Evolutionary conservation across 2,888 invertebrate genomes (phyloP), one percentile per base, ranked within the genome.

Genomic region (Andrena bicolor): DNA sequence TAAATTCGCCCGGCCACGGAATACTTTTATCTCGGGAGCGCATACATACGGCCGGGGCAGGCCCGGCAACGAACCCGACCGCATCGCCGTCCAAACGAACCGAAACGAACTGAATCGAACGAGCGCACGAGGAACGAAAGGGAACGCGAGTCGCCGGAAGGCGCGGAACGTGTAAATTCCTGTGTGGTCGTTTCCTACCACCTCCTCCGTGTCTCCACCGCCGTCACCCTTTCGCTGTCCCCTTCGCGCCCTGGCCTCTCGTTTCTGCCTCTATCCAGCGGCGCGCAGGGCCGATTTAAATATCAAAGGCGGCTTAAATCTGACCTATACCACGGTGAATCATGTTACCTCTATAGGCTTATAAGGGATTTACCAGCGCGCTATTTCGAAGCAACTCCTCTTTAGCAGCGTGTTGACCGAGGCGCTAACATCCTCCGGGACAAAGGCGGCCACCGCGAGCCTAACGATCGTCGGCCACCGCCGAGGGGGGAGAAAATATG

Each of bases 251-350:
- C 72, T 66, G 78, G 30, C 79, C 81, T 86, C 77, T 76, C 80
- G 78, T 82, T 78, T 87, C 76, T 75, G 80, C 76, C 84, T 82
- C 74, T 83, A 72, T 82, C 83, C 80, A 75, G 68, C 78, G 82
- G 76, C 77, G 84, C 83, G 84, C 88, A 76, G 78, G 41, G 87
- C 86, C 92, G 93, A 93, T 93, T 93, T 93, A 93, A 93, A 93
- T 93, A 93, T 93, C 93, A 93, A 93, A 93, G 93, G 93, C 93
- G 93, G 93, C 92, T 93, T 92, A 93, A 91, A 93, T 93, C 93
- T 93, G 93, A 93, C 93, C 93, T 93, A 93, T 93, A 93, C 93
- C 93, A 93, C 93, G 92, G 90, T 93, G 93, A 93, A 93, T 93
- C 93, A 92, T 93, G 93, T 93, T 93, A 93, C 93, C 93, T 92